A percentile compares a stretch with the other conserved stretches of the same genome.
These are phyloP conservation scores for Ursus arctos DNA, from an alignment of 2,113 vertebrate species.

Conservation along the genomic window DNA sequence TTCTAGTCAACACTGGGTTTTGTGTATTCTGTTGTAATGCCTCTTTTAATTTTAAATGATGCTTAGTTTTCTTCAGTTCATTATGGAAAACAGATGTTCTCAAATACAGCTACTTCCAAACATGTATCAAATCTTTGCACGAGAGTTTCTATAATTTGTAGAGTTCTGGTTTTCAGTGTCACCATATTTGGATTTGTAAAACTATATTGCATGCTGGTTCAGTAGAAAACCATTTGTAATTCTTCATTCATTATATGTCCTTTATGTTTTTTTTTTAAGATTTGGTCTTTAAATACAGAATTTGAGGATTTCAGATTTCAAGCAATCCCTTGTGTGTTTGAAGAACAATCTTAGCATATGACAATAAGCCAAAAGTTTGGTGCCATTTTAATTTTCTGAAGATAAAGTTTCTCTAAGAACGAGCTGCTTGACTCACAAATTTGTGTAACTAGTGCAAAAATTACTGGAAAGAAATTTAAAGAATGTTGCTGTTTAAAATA, in stretches of 20 bases:
- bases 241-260: not conserved
- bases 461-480: conserved; percentile 24
- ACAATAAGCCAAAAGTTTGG: conserved; percentile 22
- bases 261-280: not conserved
- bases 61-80: conserved; percentile 28
- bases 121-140: not conserved
- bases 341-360: not conserved
- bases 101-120: conserved; percentile 39
- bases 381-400: conserved; percentile 32
- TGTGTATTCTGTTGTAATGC: not conserved
- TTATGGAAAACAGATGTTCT: conserved; percentile 33
- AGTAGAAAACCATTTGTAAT: not conserved
- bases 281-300: conserved; percentile 32
- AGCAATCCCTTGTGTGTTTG: conserved; percentile 23
- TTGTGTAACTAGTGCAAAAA: not conserved
- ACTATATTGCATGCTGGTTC: not conserved
- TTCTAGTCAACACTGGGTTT: not conserved
- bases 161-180: conserved; percentile 13
- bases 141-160: not conserved
- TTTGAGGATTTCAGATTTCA: conserved; percentile 28
- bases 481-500: not conserved
- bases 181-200: not conserved
- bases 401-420: conserved; percentile 16
- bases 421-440: conserved; percentile 22
- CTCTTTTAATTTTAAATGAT: conserved; percentile 30